A percentile compares a stretch with the other conserved stretches of the same genome.
Evolutionary conservation across 2,797 vertebrate genomes (phyloP).

Genomic region (Sebastes hopkinsi): DNA sequence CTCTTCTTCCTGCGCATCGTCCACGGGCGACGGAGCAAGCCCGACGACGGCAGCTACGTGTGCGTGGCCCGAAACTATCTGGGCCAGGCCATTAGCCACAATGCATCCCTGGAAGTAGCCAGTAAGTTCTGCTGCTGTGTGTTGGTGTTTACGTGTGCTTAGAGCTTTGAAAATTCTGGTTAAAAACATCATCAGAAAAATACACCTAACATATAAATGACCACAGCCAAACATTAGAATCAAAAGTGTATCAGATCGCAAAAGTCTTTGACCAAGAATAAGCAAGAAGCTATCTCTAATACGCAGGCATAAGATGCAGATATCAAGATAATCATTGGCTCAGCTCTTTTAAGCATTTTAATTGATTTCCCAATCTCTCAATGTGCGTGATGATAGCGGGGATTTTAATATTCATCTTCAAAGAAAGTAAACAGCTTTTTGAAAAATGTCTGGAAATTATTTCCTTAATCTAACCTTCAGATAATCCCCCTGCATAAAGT

Average conservation of each 20-base stretch:
- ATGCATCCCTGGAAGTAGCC: conserved; percentile 96
- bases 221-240: not conserved
- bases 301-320: not conserved
- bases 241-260: not conserved
- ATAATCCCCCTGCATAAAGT: not conserved
- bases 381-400: not conserved
- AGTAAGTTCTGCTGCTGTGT: conserved; percentile 83
- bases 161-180: conserved; percentile 61
- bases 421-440: conserved; percentile 13
- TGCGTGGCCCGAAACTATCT: conserved; percentile 96
- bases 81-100: conserved; percentile 94
- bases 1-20: conserved; percentile 95
- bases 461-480: conserved; percentile 17
- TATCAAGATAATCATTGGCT: conserved; percentile 1
- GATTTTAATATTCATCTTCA: conserved; percentile 24
- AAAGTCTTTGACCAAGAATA: not conserved
- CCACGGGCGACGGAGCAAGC: conserved; percentile 89
- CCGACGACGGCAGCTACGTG: conserved; percentile 92
- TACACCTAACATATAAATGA: not conserved
- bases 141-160: not conserved
- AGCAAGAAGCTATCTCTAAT: not conserved
- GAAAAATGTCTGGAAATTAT: not conserved
- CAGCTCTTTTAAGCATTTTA: conserved; percentile 1
- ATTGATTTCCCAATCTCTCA: conserved; percentile 23
- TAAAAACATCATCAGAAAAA: not conserved